These are phyloP conservation scores for Drosophila nannoptera DNA, from an alignment of 1,140 invertebrate genomes.

Conservation along the genomic window DNA sequence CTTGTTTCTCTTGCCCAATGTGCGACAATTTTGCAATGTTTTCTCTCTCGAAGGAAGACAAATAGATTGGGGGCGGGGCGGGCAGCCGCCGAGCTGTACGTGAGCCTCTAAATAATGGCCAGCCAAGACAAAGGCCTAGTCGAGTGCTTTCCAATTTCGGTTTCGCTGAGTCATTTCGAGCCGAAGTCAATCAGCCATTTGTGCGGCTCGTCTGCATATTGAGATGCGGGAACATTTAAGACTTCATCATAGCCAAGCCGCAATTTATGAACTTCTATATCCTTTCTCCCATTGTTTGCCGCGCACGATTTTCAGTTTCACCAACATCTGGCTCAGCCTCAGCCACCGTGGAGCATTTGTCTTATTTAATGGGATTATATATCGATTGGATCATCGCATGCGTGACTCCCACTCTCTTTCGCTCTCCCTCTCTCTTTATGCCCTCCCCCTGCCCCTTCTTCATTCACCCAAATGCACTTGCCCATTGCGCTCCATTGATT, in stretches of 20 bases:
- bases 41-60: constrained; percentile 11
- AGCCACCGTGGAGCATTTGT: too few relatives aligned
- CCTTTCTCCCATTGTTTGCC: too few relatives aligned
- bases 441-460: background rate
- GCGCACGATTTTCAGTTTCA: too few relatives aligned
- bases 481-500: background rate
- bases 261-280: too few relatives aligned
- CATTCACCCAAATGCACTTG: constrained; percentile 1
- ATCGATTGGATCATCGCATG: too few relatives aligned
- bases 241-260: too few relatives aligned
- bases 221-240: too few relatives aligned
- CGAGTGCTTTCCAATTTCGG: constrained; percentile 29
- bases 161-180: constrained; percentile 8
- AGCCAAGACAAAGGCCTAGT: constrained; percentile 41
- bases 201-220: background rate
- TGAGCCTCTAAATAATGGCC: constrained; percentile 65
- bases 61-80: background rate
- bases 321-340: too few relatives aligned
- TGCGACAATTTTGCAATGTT: constrained; percentile 47
- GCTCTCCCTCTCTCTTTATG: background rate
- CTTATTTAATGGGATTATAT: too few relatives aligned
- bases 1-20: constrained; percentile 45
- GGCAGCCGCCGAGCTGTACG: constrained; percentile 23
- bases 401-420: too few relatives aligned
- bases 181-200: constrained; percentile 53